A percentile compares a stretch with the other conserved stretches of the same genome.
These are phyloP conservation scores for Corythaeola cristata DNA, from an alignment of 2,113 vertebrate genomes.

Conservation along the genomic window DNA sequence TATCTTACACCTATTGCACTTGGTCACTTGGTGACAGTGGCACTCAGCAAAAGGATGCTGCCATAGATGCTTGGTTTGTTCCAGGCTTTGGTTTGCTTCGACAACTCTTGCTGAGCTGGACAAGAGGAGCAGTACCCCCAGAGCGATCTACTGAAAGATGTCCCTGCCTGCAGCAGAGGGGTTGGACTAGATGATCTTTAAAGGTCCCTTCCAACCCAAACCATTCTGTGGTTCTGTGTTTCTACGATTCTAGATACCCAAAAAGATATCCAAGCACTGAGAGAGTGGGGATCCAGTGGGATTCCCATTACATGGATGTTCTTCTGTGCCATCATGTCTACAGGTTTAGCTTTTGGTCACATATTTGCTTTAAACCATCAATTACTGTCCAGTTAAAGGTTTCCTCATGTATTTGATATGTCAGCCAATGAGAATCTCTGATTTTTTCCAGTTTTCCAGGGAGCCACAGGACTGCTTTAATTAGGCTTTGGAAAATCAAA, in stretches of 20 bases:
- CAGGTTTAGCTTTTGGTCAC: neutral
- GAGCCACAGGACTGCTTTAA: neutral
- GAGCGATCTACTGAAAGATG: neutral
- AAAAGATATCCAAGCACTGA: neutral
- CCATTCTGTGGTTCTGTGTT: neutral
- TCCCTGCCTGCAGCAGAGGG: too few species aligned
- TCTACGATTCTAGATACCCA: neutral
- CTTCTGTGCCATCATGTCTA: neutral
- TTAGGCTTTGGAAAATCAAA: neutral
- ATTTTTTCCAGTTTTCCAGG: neutral
- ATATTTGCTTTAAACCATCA: neutral
- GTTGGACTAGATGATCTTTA: too few species aligned
- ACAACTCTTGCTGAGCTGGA: neutral
- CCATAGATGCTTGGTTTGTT: neutral
- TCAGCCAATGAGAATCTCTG: neutral
- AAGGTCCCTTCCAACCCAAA: too few species aligned
- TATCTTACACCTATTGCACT: neutral
- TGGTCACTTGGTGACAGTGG: neutral
- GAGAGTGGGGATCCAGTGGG: neutral
- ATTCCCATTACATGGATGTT: neutral
- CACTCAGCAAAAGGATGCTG: neutral
- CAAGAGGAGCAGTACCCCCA: neutral
- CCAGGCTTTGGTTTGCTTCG: neutral
- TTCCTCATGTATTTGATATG: neutral
- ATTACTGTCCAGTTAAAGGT: neutral